Evolutionary conservation across 2,888 invertebrate genomes (phyloP), one percentile per base, ranked within the genome.

Genomic region (Perizoma flavofasciatum): DNA sequence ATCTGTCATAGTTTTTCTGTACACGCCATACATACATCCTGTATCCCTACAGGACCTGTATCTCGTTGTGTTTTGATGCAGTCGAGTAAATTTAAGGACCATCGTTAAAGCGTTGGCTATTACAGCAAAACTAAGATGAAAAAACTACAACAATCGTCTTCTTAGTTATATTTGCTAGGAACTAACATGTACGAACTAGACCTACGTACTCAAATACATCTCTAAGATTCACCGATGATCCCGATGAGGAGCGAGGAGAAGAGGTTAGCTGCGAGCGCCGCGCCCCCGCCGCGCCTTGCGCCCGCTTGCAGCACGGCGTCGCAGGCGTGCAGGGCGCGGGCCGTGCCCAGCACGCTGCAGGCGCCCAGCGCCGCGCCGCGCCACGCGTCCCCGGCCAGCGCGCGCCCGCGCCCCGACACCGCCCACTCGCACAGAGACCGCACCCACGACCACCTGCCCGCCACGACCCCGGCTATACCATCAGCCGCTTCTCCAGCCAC

Each of bases 291-390:
- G 11, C 83, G 68, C 4, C 85, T 67, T 45, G 89, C 89, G 68
- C 88, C 90, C 0, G 86, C 87, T 80, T 88, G 88, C 82, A 90
- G 85, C 80, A 79, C 86, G 55, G 80, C 80, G 81, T 90, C 91
- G 76, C 86, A 88, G n/a, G 89, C 89, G 82, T 86, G 85, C 84
- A 89, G 81, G 70, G 89, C 88, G 73, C 90, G 89, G 72, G 90
- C 88, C 59, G 90, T 90, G 78, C 88, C 89, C 69, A 88, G 79
- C 82, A 86, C 86, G 69, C 84, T 81, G 62, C 82, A 83, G 63
- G 87, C 83, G 73, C 88, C 85, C 76, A 89, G 81, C 72, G 86
- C 88, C 68, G 74, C 79, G 61, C 81, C 89, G 74, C 89, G 88
- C 86, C 86, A 85, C 78, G 70, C 75, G 83, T 90, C 90, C 45